Base-by-base conservation (phyloP, 2,113 vertebrate genomes). In the Paraplagusia blochii region DNA sequence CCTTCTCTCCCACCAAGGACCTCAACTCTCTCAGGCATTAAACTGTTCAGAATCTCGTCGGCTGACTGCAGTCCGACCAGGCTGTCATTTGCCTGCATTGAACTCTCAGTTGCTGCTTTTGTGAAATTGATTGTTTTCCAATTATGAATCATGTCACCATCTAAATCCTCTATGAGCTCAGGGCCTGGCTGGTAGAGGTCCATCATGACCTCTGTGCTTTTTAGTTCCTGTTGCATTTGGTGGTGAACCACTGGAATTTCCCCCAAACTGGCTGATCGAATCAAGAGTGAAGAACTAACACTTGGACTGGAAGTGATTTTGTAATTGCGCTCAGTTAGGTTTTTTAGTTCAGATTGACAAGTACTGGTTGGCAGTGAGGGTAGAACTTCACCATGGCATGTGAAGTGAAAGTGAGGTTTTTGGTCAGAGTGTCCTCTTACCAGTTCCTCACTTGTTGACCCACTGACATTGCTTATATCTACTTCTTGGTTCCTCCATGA, bases 191-290 rank as follows among this genome's bases (percentile, higher is more conserved):
- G 77, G 58, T 87, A 82, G 40, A 87, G 86, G 74, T 90, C 80
- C 75, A 85, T 74, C 77, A 87, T 71, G 68, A 83, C 88, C 69
- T 80, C 86, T 1, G 81, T 87, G 48, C 82, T 77, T 66, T 79
- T 73, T 7, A 87, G 66, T 47, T 85, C 83, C 45, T 84, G 62
- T 9, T 79, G 75, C 61, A 63, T 44, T 42, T 76, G 71, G 18
- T 85, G 85, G 34, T 69, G 45, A 1, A 63, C 64, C 11, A 79
- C 55, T 19, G 83, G 71, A 40, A 91, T 88, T 60, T 86, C 87
- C 54, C 90, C 89, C 54, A 90, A 72, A 68, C 91, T 91, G 3
- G 87, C 79, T 5, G 89, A 91, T n/a, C 89, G 75, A 13, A 85
- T 69, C 50, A 86, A 79, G 56, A 89, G 76, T 29, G 87, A 45